A percentile compares a stretch with the other conserved stretches of the same genome.
Conservation (phyloP, 2,797 vertebrate genomes). For the Falco peregrinus region DNA sequence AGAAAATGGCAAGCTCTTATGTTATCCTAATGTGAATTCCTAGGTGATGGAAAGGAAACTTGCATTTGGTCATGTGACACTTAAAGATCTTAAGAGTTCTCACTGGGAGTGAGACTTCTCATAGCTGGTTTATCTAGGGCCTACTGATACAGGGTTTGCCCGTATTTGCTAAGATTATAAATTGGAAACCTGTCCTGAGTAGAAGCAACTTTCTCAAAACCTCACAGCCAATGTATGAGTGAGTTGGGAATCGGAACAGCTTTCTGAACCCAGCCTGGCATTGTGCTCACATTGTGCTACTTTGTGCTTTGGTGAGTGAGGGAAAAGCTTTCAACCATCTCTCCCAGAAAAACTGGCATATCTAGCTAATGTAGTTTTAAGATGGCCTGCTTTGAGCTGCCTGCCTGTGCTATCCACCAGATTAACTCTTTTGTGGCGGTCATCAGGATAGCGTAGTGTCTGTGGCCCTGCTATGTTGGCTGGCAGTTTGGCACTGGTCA, state of each 20-base stretch:
- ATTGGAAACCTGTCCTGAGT: neutral
- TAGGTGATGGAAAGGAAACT: neutral
- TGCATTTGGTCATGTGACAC: neutral
- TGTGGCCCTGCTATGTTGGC: rapidly evolving
- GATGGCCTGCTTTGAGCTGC: neutral
- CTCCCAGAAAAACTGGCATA: neutral
- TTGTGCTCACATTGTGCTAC: neutral
- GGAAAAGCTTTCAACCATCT: neutral
- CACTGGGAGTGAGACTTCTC: neutral
- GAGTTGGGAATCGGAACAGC: neutral
- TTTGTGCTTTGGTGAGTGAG: neutral
- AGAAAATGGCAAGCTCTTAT: neutral
- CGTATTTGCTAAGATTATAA: neutral
- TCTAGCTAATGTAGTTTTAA: neutral
- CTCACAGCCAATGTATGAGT: neutral
- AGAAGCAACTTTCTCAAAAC: neutral
- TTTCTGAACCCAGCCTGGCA: rapidly evolving
- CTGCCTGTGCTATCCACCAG: neutral
- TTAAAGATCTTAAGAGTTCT: neutral
- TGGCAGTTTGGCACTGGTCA: neutral
- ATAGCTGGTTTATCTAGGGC: neutral
- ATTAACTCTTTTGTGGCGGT: neutral
- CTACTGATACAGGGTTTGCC: neutral
- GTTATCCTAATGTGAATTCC: neutral
- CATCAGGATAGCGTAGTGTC: neutral